These are phyloP conservation scores for Miopithecus talapoin DNA, from an alignment of 2,797 vertebrate species.

Conservation along the genomic window DNA sequence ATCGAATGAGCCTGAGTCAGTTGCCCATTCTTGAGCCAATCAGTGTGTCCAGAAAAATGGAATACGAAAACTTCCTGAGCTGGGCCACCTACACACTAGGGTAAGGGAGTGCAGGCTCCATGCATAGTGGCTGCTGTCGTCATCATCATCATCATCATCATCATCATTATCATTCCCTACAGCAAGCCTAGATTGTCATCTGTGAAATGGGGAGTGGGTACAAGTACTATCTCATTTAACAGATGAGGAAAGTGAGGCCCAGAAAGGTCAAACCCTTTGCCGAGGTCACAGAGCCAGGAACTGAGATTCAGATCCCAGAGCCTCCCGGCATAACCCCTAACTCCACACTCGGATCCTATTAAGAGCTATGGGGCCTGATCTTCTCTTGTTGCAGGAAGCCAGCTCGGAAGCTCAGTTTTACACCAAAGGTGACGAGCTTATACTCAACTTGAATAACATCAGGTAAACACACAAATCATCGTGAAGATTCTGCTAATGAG, in stretches of 20 bases:
- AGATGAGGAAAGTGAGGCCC: not conserved
- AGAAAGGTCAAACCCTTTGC: not conserved
- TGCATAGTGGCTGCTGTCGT: fast-evolving
- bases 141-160: too few species aligned
- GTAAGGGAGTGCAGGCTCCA: not conserved
- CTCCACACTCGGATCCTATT: not conserved
- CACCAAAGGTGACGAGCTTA: not conserved
- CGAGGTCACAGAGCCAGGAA: not conserved
- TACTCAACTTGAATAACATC: conserved; percentile 54
- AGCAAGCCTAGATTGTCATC: not conserved
- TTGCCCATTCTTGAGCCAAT: not conserved
- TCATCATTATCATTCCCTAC: not conserved
- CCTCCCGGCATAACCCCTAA: not conserved
- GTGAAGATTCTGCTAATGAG: not conserved
- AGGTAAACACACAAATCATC: conserved; percentile 48
- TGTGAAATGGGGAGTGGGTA: not conserved
- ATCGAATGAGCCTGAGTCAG: not conserved
- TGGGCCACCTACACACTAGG: not conserved
- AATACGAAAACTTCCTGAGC: not conserved
- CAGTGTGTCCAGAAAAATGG: not conserved
- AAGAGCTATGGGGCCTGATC: not conserved
- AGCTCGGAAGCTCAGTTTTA: conserved; percentile 58
- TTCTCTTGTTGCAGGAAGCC: conserved; percentile 70
- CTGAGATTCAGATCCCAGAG: not conserved
- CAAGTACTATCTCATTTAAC: not conserved